These are phyloP conservation scores for Epinephelus coioides DNA, from an alignment of 2,797 vertebrate species.

Conservation along the genomic window DNA sequence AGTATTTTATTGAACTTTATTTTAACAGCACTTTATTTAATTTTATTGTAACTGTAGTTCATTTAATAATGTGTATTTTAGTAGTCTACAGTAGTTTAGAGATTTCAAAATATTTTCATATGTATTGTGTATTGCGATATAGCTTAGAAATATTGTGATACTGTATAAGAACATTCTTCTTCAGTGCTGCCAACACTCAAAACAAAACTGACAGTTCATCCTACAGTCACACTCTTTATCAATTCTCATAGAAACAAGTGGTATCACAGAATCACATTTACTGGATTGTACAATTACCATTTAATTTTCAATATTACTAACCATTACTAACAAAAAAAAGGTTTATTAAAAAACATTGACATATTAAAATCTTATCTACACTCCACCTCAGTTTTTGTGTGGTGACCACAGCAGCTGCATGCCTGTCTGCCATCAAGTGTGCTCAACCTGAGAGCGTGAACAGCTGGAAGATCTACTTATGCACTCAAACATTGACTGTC, in stretches of 20 bases:
- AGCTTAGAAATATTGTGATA: too few relatives aligned
- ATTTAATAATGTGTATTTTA: too few relatives aligned
- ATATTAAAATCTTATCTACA: neutral
- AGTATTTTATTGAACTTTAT: too few relatives aligned
- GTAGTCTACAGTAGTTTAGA: too few relatives aligned
- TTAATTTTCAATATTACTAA: neutral
- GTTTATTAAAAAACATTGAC: too few relatives aligned
- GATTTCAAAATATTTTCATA: too few relatives aligned
- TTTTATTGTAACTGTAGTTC: too few relatives aligned
- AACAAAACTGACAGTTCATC: neutral
- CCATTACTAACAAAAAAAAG: neutral
- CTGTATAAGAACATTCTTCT: neutral
- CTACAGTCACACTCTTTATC: neutral
- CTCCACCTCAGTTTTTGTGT: neutral
- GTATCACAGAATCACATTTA: neutral
- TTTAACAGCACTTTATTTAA: too few relatives aligned
- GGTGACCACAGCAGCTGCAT: neutral
- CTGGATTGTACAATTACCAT: neutral
- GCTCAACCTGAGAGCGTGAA: neutral
- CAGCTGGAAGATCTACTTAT: too few relatives aligned
- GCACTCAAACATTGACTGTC: too few relatives aligned
- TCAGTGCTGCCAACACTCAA: neutral
- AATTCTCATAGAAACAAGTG: neutral
- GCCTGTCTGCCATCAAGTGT: neutral
- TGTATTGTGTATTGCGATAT: too few relatives aligned